Evolutionary conservation across 1,140 invertebrate species (phyloP).

Genomic region (Linepithema humile): DNA sequence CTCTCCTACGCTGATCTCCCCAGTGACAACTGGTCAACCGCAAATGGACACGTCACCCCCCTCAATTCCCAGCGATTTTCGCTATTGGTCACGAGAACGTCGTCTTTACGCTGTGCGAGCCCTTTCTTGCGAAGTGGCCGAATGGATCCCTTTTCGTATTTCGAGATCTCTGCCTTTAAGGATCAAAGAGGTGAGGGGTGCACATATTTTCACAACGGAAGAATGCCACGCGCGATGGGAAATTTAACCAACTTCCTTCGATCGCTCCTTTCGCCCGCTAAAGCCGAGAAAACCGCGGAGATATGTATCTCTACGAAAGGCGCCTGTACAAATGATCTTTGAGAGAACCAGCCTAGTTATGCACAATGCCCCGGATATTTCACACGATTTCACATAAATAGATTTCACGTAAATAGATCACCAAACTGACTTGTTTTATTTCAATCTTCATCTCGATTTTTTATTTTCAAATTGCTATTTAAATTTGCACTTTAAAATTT

Average conservation of each 20-base stretch:
- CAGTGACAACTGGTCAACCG: conserved; percentile 81
- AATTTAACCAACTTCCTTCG: conserved; percentile 52
- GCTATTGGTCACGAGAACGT: conserved; percentile 66
- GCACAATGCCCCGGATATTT: conserved; percentile 59
- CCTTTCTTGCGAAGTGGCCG: conserved; percentile 74
- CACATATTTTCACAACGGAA: conserved; percentile 74
- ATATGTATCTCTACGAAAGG: conserved; percentile 59
- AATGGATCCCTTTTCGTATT: conserved; percentile 77
- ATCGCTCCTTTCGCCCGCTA: conserved; percentile 49
- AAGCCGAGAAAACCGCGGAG: conserved; percentile 33
- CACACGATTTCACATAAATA: conserved; percentile 22
- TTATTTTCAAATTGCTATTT: background rate
- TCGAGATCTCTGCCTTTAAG: conserved; percentile 72
- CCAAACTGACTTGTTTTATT: background rate
- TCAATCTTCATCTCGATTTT: background rate
- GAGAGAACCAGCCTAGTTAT: conserved; percentile 46
- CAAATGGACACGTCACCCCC: conserved; percentile 84
- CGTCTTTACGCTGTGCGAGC: conserved; percentile 55
- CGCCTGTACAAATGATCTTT: conserved; percentile 56
- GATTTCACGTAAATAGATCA: conserved; percentile 74
- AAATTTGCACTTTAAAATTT: background rate
- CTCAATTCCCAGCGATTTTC: conserved; percentile 79
- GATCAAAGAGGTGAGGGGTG: conserved; percentile 78
- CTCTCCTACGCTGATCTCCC: conserved; percentile 15
- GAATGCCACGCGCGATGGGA: conserved; percentile 65